Conservation (phyloP, 2,888 invertebrate species). For the Drosophila kambysellisi region DNA sequence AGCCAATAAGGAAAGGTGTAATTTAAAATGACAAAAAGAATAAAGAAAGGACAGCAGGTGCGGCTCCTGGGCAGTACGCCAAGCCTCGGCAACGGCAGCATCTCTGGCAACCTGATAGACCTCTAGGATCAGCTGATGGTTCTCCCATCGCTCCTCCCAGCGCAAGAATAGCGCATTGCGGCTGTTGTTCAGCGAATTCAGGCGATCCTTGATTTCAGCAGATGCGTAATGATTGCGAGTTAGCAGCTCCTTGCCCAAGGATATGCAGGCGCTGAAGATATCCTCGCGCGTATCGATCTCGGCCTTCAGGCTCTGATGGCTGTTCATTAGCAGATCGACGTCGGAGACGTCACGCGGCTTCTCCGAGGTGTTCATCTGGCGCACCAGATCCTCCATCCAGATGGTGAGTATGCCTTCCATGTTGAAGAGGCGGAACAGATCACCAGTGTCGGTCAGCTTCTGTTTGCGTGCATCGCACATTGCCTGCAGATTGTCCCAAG, state of each 20-base stretch:
- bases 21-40: background rate
- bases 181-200: conserved; percentile 95
- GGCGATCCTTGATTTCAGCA: conserved; percentile 96
- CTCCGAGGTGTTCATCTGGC: conserved; percentile 99
- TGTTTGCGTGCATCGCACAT: conserved; percentile 92
- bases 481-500: conserved; percentile 97
- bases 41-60: conserved; percentile 98
- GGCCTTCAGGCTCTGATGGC: conserved; percentile 99
- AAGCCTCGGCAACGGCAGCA: conserved; percentile 99
- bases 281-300: conserved; percentile 99
- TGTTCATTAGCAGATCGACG: conserved; percentile 99
- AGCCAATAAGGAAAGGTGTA: background rate
- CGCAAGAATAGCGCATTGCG: conserved; percentile 96
- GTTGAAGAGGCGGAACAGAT: conserved; percentile 97
- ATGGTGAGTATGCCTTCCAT: conserved; percentile 98
- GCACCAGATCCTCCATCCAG: conserved; percentile 99
- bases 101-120: conserved; percentile 99
- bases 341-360: conserved; percentile 99
- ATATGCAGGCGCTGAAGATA: conserved; percentile 97
- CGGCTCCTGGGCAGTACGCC: conserved; percentile 99
- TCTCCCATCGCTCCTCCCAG: conserved; percentile 99
- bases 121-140: conserved; percentile 98
- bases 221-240: conserved; percentile 97
- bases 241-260: conserved; percentile 97
- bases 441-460: conserved; percentile 97